Evolutionary conservation across 2,797 vertebrate species (phyloP).

Genomic region (Mus caroli): DNA sequence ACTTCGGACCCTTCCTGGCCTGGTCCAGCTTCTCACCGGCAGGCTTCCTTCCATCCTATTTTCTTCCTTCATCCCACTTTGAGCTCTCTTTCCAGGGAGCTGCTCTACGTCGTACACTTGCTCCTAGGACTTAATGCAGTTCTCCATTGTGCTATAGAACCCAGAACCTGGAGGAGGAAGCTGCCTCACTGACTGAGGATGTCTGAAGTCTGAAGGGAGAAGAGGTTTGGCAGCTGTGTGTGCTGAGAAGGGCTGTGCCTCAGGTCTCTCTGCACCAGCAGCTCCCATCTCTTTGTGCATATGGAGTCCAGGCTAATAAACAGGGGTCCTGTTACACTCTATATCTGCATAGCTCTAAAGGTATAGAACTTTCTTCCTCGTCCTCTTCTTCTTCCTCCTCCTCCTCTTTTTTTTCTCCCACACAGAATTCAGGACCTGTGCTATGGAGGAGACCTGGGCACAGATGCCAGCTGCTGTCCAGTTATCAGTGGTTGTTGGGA

Average conservation of each 20-base stretch:
- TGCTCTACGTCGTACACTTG: neutral
- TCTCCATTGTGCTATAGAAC: neutral
- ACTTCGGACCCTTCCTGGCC: neutral
- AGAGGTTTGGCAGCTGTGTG: neutral
- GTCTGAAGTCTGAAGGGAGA: neutral
- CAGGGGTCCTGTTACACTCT: neutral
- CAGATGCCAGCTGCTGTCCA: neutral
- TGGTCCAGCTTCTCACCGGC: neutral
- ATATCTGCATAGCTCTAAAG: neutral
- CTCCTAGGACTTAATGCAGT: neutral
- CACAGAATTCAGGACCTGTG: neutral
- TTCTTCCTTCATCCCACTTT: neutral
- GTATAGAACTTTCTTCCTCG: too few relatives aligned
- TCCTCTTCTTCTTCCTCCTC: neutral
- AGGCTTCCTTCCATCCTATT: neutral
- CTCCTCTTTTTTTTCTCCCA: neutral
- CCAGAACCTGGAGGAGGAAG: neutral
- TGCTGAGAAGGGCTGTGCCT: fast-evolving
- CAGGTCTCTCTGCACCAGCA: neutral
- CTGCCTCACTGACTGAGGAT: neutral
- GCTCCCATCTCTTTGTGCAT: neutral
- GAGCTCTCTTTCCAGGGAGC: neutral
- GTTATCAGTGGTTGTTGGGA: neutral
- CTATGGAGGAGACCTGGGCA: neutral
- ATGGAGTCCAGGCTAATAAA: neutral